Evolutionary conservation across 2,113 vertebrate species (phyloP).

Genomic region (Agapornis roseicollis): DNA sequence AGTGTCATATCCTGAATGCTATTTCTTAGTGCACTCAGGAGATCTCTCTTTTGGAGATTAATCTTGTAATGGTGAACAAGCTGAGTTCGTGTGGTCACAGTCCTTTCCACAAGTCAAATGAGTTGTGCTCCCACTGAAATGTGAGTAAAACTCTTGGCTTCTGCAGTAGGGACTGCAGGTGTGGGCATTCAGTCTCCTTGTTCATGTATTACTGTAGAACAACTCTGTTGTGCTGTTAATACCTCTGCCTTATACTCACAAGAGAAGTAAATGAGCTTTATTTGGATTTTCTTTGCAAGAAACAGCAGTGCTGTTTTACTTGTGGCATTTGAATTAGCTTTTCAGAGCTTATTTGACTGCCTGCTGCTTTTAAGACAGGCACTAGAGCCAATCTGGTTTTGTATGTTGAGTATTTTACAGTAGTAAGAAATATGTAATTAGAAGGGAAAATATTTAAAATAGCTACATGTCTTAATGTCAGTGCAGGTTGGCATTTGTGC

Average conservation of each 20-base stretch:
- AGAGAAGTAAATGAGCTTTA: constrained; percentile 39
- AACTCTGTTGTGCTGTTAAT: neutral
- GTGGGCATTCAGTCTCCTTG: neutral
- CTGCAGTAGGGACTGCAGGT: neutral
- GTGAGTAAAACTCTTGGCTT: neutral
- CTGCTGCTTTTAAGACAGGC: constrained; percentile 53
- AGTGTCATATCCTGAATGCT: neutral
- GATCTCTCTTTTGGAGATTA: neutral
- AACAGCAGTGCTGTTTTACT: constrained; percentile 29
- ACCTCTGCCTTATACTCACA: neutral
- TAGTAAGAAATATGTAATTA: constrained; percentile 76
- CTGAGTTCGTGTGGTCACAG: neutral
- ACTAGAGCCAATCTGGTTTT: constrained; percentile 55
- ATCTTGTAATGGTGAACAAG: neutral
- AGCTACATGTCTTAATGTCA: constrained; percentile 65
- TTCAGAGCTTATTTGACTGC: constrained; percentile 51
- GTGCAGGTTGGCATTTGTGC: constrained; percentile 46
- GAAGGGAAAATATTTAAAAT: constrained; percentile 73
- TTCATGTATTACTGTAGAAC: neutral
- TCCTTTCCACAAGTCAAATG: neutral
- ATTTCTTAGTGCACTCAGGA: neutral
- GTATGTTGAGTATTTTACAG: constrained; percentile 46
- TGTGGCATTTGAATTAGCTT: constrained; percentile 64
- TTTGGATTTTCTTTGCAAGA: constrained; percentile 24
- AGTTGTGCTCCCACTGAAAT: neutral